These are phyloP conservation scores for Meta bourneti DNA, from an alignment of 2,888 invertebrate genomes.

Conservation along the genomic window DNA sequence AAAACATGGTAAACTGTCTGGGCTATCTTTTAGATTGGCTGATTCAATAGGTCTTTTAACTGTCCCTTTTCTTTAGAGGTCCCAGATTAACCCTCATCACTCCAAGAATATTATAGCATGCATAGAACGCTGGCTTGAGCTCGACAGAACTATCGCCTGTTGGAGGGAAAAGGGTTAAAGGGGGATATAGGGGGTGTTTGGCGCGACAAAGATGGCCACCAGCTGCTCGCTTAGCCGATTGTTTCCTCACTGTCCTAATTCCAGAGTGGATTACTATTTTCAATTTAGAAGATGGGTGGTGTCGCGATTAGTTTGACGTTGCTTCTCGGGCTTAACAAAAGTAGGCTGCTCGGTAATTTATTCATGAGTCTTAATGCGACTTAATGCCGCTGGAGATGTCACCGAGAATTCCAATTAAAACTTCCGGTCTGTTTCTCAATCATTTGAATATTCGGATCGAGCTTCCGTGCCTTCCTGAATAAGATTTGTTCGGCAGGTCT, in stretches of 20 bases:
- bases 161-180: too few species aligned
- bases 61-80: too few species aligned
- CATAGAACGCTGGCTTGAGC: too few species aligned
- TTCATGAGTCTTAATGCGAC: slow-evolving; percentile 21
- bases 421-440: not conserved
- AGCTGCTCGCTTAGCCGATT: too few species aligned
- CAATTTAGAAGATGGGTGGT: not conserved
- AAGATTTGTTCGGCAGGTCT: not conserved
- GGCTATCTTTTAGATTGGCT: too few species aligned
- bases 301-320: not conserved
- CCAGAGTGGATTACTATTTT: not conserved
- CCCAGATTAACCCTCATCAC: too few species aligned
- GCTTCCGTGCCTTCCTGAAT: not conserved
- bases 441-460: not conserved
- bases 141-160: too few species aligned
- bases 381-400: not conserved
- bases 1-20: too few species aligned
- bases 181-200: too few species aligned
- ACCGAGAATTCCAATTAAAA: slow-evolving; percentile 18
- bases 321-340: not conserved
- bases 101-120: too few species aligned
- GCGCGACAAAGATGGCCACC: too few species aligned
- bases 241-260: not conserved
- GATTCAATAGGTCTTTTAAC: too few species aligned
- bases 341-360: not conserved